Evolutionary conservation across 1,140 invertebrate genomes (phyloP).

Genomic region (Octopus sinensis): DNA sequence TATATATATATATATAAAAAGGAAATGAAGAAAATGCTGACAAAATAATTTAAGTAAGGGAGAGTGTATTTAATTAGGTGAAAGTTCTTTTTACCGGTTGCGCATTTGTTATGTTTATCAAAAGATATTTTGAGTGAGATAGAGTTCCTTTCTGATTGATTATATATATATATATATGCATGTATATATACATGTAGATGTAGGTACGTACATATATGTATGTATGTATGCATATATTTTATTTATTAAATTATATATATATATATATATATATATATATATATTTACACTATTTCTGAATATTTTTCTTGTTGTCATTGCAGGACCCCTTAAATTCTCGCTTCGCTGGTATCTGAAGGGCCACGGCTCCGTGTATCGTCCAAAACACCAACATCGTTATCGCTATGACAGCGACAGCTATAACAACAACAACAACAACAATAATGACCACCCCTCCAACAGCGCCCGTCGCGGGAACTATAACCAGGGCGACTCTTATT

Average conservation of each 20-base stretch:
- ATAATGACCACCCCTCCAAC: no score
- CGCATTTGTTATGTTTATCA: no score
- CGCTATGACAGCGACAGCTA: neutral
- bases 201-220: neutral
- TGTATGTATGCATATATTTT: neutral
- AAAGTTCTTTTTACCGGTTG: no score
- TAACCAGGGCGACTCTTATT: neutral
- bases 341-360: slow-evolving; percentile 10
- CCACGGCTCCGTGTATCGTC: neutral
- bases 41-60: no score
- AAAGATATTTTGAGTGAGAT: no score
- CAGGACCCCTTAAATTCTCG: neutral
- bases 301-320: neutral
- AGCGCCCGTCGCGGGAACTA: neutral
- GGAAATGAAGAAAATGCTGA: no score
- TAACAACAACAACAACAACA: no score
- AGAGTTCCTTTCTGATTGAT: no score
- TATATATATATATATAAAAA: no score
- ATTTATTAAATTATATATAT: neutral
- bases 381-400: neutral
- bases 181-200: no score
- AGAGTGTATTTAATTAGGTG: no score
- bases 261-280: neutral
- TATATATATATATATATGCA: no score
- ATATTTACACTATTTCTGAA: neutral